phyloP scores from a whole-genome alignment of 2,113 vertebrate genomes.

The Pogona vitticeps region DNA sequence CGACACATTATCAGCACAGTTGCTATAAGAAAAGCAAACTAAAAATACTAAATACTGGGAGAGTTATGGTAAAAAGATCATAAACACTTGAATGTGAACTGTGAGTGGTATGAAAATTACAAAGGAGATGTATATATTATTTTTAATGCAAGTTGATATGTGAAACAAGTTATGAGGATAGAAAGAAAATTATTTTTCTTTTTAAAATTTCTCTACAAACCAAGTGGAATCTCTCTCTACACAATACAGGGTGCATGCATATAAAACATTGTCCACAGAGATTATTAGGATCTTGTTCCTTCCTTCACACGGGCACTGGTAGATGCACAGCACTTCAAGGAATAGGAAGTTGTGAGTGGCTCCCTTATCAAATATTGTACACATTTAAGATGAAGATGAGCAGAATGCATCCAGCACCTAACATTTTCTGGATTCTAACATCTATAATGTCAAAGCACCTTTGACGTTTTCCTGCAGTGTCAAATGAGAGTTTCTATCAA shows the following conservation, averaged over 20 bases:
- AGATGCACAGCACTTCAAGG: not conserved
- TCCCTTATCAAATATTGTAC: not conserved
- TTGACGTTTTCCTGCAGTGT: no score
- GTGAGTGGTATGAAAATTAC: not conserved
- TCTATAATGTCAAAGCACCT: no score
- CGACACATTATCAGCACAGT: slow-evolving; percentile 78
- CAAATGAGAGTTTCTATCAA: not conserved
- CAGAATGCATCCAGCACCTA: not conserved
- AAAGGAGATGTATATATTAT: slow-evolving; percentile 29
- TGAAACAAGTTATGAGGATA: not conserved
- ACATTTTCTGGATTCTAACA: not conserved
- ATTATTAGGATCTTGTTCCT: not conserved
- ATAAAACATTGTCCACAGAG: not conserved
- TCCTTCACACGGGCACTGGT: not conserved
- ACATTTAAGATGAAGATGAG: not conserved
- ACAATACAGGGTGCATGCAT: not conserved
- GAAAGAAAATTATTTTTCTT: slow-evolving; percentile 10
- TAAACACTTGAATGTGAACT: slow-evolving; percentile 40
- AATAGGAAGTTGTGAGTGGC: not conserved
- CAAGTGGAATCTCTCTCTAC: not conserved
- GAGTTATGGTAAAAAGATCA: slow-evolving; percentile 49
- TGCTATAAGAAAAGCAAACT: slow-evolving; percentile 66
- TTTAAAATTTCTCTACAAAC: not conserved
- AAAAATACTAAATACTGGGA: slow-evolving; percentile 57
- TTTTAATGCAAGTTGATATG: slow-evolving; percentile 8